Base-by-base conservation (phyloP, 2,888 invertebrate genomes). In the Macrophya alboannulata region DNA sequence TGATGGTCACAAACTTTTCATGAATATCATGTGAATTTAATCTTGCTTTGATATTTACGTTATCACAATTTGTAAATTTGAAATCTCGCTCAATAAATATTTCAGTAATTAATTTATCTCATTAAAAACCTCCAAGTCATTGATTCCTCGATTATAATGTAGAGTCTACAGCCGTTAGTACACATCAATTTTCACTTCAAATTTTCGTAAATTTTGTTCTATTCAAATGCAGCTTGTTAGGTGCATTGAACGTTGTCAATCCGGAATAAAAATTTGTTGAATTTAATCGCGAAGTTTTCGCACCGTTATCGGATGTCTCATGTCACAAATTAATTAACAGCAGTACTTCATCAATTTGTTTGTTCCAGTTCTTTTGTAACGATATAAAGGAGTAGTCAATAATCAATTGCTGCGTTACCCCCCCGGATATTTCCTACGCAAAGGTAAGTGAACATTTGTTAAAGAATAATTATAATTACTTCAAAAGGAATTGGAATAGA, bases 41-140 rank as follows among this genome's bases (percentile, higher is more conserved):
- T 43, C 62, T 43, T 40, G 62, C 62, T 81, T 62, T 31, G 21
- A 25, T 62, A 10, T 81, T 81, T 43, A 81, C 40, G 81, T 81
- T 40, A 59, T 21, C 62, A 40, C 12, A 43, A 81, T 81, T 21
- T 81, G 81, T 81, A 81, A 62, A 31, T n/a, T 59, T 40, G n/a
- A 21, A 81, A 81, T 81, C 59, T 62, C 62, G 81, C 81, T 81
- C 81, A 81, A 62, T 81, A 81, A 81, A 81, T 43, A 51, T 81
- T 62, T 62, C 37, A 81, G 10, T 81, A 43, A 62, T 43, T 81
- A 62, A 25, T 40, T 43, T 10, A 21, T 62, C 8, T 62, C 12
- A 62, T 62, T 77, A 5, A 5, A 62, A 62, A 81, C 40, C 43
- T 40, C 5, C 9, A 51, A 25, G 21, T n/a, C 72, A 40, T 4